A percentile compares a stretch with the other conserved stretches of the same genome.
These are phyloP conservation scores for Yponomeuta malinellus DNA, from an alignment of 2,888 invertebrate species.

Conservation along the genomic window DNA sequence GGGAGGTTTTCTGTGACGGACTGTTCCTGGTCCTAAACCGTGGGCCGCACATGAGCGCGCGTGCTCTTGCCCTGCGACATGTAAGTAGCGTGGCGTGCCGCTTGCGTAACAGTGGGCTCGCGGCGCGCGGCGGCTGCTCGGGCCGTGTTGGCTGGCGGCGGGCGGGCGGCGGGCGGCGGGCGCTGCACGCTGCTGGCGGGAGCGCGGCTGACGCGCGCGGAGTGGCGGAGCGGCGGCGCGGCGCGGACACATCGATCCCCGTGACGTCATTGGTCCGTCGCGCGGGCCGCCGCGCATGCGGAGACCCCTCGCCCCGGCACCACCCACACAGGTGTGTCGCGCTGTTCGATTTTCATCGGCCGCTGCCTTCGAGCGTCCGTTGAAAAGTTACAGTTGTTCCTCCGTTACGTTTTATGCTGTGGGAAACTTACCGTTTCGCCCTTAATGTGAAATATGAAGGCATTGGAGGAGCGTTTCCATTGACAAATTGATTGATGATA, in stretches of 20 bases:
- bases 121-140: conserved; percentile 28
- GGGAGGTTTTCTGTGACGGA: conserved; percentile 97
- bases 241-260: conserved; percentile 46
- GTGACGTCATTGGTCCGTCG: conserved; percentile 59
- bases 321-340: conserved; percentile 24
- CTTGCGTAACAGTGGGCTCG: conserved; percentile 40
- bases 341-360: conserved; percentile 27
- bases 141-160: conserved; percentile 21
- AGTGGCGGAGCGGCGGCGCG: background rate
- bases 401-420: background rate
- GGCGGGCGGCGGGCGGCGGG: conserved; percentile 20
- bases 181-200: conserved; percentile 2
- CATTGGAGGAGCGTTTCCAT: conserved; percentile 38
- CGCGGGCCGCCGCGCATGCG: conserved; percentile 33
- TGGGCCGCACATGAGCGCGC: conserved; percentile 94
- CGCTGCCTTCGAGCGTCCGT: no score
- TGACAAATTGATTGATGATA: conserved; percentile 61
- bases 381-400: conserved; percentile 16
- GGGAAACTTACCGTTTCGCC: background rate
- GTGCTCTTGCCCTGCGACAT: conserved; percentile 50
- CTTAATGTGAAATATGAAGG: conserved; percentile 3
- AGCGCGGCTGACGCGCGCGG: conserved; percentile 7
- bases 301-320: conserved; percentile 27
- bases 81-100: conserved; percentile 24
- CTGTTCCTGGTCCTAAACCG: conserved; percentile 97